Percentiles rank a stretch among this genome's conserved stretches.
These are phyloP conservation scores for Acanthaster planci DNA, from an alignment of 35 echinoderm and acorn worm species.

Conservation along the genomic window DNA sequence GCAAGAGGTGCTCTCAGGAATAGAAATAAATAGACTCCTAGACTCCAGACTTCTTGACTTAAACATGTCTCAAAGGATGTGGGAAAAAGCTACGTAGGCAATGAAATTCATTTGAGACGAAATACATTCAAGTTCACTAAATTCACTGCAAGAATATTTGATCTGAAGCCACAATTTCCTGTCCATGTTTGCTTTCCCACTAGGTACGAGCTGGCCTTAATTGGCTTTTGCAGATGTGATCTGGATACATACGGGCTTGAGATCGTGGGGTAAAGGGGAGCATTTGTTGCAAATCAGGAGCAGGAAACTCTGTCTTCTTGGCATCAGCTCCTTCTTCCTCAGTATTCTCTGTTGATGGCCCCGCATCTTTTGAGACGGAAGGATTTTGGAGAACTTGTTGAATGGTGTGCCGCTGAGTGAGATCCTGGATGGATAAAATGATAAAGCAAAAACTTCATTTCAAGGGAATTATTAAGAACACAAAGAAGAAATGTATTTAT, in stretches of 20 bases:
- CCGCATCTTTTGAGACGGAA: conserved; percentile 3
- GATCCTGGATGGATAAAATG: conserved; percentile 37
- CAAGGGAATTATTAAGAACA: no score
- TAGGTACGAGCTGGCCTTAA: no score
- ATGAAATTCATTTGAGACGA: no score
- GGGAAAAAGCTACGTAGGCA: no score
- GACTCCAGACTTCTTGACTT: no score
- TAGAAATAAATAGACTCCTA: neutral
- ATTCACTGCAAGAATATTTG: no score
- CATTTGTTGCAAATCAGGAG: conserved; percentile 83
- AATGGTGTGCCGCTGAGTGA: conserved; percentile 24
- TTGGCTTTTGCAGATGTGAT: neutral
- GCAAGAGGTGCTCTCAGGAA: conserved; percentile 71
- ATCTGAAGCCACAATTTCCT: no score
- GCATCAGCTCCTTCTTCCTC: conserved; percentile 41
- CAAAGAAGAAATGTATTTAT: no score
- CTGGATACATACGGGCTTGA: conserved; percentile 63
- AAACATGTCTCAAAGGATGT: no score
- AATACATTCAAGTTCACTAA: no score
- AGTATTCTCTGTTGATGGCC: conserved; percentile 33
- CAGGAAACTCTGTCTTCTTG: conserved; percentile 66
- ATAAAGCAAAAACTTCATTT: no score
- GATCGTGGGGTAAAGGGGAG: conserved; percentile 81
- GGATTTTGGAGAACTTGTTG: neutral
- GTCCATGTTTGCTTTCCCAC: no score